A percentile compares a stretch with the other conserved stretches of the same genome.
phyloP scores from a whole-genome alignment of 2,888 invertebrate species.

The Ypsolopha scabrella region DNA sequence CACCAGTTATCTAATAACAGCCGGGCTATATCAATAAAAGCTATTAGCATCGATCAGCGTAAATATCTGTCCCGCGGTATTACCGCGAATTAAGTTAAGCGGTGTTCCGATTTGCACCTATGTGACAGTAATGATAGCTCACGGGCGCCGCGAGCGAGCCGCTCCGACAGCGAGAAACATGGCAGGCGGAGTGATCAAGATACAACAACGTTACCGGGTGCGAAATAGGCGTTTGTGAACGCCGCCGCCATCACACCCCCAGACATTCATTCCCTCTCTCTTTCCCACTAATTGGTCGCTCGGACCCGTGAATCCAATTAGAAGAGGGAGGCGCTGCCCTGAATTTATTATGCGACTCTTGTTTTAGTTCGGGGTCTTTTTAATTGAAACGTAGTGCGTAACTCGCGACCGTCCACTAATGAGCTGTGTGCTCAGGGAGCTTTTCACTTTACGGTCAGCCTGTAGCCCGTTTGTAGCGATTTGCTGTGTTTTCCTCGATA shows the following conservation, averaged over 20 bases:
- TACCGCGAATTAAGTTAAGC: conserved; percentile 57
- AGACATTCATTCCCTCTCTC: conserved; percentile 21
- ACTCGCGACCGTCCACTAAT: conserved; percentile 30
- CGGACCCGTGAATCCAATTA: conserved; percentile 58
- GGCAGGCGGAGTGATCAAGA: conserved; percentile 9
- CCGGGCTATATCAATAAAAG: conserved; percentile 64
- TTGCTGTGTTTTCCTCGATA: background rate
- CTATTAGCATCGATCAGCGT: conserved; percentile 61
- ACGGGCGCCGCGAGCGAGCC: conserved; percentile 11
- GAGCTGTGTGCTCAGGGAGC: conserved; percentile 25
- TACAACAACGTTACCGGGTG: conserved; percentile 13
- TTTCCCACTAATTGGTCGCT: conserved; percentile 49
- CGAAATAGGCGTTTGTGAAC: conserved; percentile 5
- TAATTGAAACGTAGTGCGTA: conserved; percentile 60
- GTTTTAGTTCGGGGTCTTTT: conserved; percentile 49
- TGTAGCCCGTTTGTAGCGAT: background rate
- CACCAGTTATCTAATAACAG: conserved; percentile 42
- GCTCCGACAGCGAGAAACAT: conserved; percentile 21
- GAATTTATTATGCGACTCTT: conserved; percentile 54
- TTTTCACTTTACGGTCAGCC: conserved; percentile 14
- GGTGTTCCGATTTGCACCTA: conserved; percentile 18
- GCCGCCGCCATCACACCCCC: background rate
- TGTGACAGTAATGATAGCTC: conserved; percentile 37
- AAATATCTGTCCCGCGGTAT: conserved; percentile 49
- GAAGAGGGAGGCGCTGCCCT: conserved; percentile 33